Evolutionary conservation across 2,797 vertebrate genomes (phyloP), one percentile per base, ranked within the genome.

Genomic region (Liasis olivaceus): DNA sequence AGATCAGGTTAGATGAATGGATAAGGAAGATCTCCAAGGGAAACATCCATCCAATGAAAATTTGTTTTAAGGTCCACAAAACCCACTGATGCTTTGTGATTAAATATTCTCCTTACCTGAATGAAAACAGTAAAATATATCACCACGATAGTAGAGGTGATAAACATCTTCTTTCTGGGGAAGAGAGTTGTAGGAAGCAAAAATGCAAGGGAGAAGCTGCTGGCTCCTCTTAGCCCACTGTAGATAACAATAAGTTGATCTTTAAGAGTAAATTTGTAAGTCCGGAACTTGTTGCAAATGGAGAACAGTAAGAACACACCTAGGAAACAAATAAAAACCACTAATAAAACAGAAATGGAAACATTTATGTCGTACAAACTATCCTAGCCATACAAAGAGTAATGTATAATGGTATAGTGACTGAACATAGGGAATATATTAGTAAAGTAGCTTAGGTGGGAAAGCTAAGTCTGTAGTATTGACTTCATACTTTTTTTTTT

Each of bases 71-170:
- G 8, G 3, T 15, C 42, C 28, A 47, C 36, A 84, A 60, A 17
- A 56, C 22, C 11, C 64, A 15, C n/a, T 58, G 42, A 56, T 3
- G 87, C 28, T 20, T 31, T 58, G 87, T 87, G 89, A 91, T 92
- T 90, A 91, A 31, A 36, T 95, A 96, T 89, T 64, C 64, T 5
- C 94, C 97, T 85, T 97, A 99, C 99, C 98, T 99, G 99, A 85
- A 99, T 97, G 92, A 99, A 99, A 51, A 99, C 98, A 0, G 99
- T 99, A 96, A 99, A 99, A 95, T 99, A 98, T 96, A 99, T 99
- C 92, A 99, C 95, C 54, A 97, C 98, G 56, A 99, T 98, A 58
- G 99, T 99, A 64, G 99, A 98, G 1, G 99, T 99, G 93, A 99
- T 97, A 89, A 99, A 99, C 88, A 99, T 97, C 2, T 98, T 98